A percentile compares a stretch with the other conserved stretches of the same genome.
Conservation (phyloP, 2,888 invertebrate genomes). For the Caradrina kadenii region DNA sequence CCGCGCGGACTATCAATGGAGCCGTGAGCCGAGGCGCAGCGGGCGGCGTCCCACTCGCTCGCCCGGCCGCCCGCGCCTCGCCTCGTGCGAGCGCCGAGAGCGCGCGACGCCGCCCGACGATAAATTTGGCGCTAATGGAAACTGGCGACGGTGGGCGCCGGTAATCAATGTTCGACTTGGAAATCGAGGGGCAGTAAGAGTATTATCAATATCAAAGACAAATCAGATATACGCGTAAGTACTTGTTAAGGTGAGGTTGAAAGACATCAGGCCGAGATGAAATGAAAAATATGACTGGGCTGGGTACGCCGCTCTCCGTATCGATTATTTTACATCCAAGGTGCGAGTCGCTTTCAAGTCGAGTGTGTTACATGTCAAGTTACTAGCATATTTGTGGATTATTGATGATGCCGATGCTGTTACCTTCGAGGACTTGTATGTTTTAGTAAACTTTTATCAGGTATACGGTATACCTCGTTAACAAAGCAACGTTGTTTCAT, state of each 20-base stretch:
- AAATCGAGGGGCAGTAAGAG: conserved; percentile 79
- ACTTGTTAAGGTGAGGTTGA: conserved; percentile 38
- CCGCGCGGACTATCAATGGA: conserved; percentile 87
- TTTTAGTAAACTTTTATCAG: conserved; percentile 8
- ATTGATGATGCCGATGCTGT: conserved; percentile 28
- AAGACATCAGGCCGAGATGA: conserved; percentile 41
- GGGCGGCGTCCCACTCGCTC: conserved; percentile 79
- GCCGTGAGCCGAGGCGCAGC: conserved; percentile 70
- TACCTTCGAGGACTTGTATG: conserved; percentile 2
- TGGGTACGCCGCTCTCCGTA: conserved; percentile 49
- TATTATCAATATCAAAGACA: conserved; percentile 72
- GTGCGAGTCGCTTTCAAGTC: conserved; percentile 56
- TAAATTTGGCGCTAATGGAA: conserved; percentile 89
- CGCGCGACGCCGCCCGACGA: conserved; percentile 86
- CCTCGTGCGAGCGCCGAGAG: conserved; percentile 71
- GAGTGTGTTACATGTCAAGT: conserved; percentile 48
- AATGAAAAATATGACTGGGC: conserved; percentile 48
- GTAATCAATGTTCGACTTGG: conserved; percentile 88
- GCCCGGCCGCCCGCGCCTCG: conserved; percentile 70
- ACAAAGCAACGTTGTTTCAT: neutral
- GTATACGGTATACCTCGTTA: neutral
- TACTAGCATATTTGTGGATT: conserved; percentile 36
- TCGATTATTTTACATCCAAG: conserved; percentile 66
- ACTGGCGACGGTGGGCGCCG: conserved; percentile 84
- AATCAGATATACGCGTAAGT: conserved; percentile 50